These are phyloP conservation scores for Rhopalosiphum maidis DNA, from an alignment of 1,140 invertebrate species.

Conservation along the genomic window DNA sequence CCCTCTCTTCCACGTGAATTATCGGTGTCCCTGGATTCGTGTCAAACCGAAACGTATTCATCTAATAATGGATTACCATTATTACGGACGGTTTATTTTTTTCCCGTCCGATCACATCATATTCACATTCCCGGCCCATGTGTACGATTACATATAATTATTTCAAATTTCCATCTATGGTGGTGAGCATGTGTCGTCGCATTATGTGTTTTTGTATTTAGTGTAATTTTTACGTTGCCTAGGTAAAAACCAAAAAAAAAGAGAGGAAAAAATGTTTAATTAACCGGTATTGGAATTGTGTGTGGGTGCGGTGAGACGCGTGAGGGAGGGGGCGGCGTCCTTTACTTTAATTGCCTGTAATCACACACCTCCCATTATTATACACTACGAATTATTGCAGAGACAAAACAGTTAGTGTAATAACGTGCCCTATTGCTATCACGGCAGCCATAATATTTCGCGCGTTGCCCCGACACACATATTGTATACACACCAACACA, in stretches of 20 bases:
- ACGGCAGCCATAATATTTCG: constrained; percentile 39
- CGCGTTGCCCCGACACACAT: not conserved
- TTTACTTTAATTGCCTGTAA: constrained; percentile 45
- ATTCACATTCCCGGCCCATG: not conserved
- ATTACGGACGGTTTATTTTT: not conserved
- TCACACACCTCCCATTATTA: constrained; percentile 37
- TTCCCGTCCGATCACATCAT: not conserved
- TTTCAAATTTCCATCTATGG: not conserved
- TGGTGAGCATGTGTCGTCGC: not conserved
- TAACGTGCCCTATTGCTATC: constrained; percentile 45
- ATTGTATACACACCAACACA: not conserved
- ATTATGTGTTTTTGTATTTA: not conserved
- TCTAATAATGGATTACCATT: constrained; percentile 42
- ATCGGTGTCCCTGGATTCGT: constrained; percentile 48
- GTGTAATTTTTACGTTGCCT: constrained; percentile 6
- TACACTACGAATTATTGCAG: not conserved
- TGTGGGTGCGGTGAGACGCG: not conserved
- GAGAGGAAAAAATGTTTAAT: constrained; percentile 29
- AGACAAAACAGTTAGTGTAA: not conserved
- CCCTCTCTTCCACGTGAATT: constrained; percentile 38
- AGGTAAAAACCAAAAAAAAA: not conserved
- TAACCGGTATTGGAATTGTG: constrained; percentile 39
- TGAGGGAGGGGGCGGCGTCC: not conserved
- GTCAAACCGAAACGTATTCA: constrained; percentile 52
- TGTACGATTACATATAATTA: not conserved